phyloP scores from a whole-genome alignment of 2,888 invertebrate genomes.

The Orthosia gracilis region DNA sequence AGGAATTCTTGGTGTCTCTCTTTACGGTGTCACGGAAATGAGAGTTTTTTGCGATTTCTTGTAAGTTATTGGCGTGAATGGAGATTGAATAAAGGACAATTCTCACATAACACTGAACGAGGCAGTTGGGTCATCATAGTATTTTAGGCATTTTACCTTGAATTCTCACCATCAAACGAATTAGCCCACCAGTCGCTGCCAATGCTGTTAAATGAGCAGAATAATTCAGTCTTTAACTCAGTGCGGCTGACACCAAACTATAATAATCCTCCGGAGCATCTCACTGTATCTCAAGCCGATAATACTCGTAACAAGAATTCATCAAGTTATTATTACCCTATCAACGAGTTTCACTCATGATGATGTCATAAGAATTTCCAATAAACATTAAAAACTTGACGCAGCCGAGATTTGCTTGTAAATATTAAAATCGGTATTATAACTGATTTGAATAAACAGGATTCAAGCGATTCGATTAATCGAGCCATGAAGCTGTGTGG shows the following conservation, averaged over 20 bases:
- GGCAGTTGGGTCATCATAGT: background rate
- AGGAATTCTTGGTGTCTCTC: too few relatives aligned
- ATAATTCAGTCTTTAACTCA: background rate
- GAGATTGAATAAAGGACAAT: background rate
- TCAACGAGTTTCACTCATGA: constrained; percentile 33
- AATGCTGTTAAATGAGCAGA: background rate
- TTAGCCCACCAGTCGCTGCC: too few relatives aligned
- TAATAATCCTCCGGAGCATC: background rate
- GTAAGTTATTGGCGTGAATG: background rate
- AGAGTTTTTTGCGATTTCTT: background rate
- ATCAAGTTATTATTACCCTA: constrained; percentile 35
- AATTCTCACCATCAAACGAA: background rate
- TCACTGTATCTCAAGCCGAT: constrained; percentile 1
- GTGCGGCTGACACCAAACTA: background rate
- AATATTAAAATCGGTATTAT: constrained; percentile 43
- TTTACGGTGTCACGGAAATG: background rate
- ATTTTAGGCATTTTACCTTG: background rate
- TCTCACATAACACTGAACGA: background rate
- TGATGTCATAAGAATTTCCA: constrained; percentile 61
- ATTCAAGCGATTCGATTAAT: constrained; percentile 39
- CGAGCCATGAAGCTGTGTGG: constrained; percentile 7
- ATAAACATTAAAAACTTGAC: constrained; percentile 44
- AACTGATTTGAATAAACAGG: constrained; percentile 48
- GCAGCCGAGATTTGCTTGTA: constrained; percentile 28
- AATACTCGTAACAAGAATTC: constrained; percentile 16